Conservation (phyloP, 2,888 invertebrate genomes). For the Petrolisthes cinctipes region DNA sequence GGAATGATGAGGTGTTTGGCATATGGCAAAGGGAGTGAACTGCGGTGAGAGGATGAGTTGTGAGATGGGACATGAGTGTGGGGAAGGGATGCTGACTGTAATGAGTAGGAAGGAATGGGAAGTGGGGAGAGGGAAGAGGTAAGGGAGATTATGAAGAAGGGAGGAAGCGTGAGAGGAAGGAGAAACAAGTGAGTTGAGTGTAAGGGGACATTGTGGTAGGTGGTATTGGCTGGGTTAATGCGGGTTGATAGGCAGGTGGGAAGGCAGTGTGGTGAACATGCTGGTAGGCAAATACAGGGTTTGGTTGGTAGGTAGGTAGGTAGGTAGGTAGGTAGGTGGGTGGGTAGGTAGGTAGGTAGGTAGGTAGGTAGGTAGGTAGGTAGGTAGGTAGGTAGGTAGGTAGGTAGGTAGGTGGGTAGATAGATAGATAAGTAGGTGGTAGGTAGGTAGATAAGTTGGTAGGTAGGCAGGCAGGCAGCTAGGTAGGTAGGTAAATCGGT, state of each 20-base stretch:
- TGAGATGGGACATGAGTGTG: background rate
- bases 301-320: no score
- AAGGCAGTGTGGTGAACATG: no score
- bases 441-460: no score
- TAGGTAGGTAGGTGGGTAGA: no score
- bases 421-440: background rate
- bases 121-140: background rate
- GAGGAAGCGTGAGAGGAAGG: background rate
- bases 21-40: background rate
- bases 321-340: background rate
- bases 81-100: background rate
- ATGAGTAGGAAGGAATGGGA: background rate
- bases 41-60: background rate
- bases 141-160: background rate
- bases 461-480: no score
- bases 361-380: no score
- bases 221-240: background rate
- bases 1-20: background rate
- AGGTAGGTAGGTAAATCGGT: no score
- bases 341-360: no score
- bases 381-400: no score
- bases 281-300: no score
- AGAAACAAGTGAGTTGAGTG: background rate
- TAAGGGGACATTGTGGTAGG: background rate
- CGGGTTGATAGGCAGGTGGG: background rate